Percentiles rank a stretch among this genome's conserved stretches.
phyloP scores from a whole-genome alignment of 2,797 vertebrate genomes.

The Heliangelus exortis region DNA sequence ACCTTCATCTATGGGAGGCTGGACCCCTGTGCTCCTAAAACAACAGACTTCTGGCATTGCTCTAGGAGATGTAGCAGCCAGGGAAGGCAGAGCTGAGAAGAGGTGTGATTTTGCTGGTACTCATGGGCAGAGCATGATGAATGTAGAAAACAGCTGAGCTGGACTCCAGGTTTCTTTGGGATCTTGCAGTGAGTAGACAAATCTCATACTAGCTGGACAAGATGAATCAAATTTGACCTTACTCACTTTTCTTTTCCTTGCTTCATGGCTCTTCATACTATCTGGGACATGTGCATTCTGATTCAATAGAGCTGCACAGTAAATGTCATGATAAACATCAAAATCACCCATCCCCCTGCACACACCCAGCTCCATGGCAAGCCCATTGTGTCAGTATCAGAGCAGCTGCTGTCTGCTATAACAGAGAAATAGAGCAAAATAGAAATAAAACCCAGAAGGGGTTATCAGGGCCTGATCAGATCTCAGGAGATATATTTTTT shows the following conservation, averaged over 20 bases:
- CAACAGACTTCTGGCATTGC: background rate
- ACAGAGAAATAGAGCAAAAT: constrained; percentile 24
- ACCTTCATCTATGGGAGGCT: background rate
- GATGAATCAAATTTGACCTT: background rate
- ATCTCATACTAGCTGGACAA: background rate
- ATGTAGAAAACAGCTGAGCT: background rate
- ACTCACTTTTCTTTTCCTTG: background rate
- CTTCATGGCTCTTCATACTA: background rate
- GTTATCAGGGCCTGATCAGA: constrained; percentile 62
- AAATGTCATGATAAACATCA: constrained; percentile 74
- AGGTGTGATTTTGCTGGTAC: background rate
- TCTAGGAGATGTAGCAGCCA: background rate
- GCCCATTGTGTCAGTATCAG: constrained; percentile 20
- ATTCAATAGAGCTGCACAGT: constrained; percentile 48
- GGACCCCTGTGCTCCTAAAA: background rate
- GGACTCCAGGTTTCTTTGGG: background rate
- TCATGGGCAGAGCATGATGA: background rate
- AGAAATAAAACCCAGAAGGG: constrained; percentile 37
- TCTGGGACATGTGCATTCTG: background rate
- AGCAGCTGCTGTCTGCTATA: background rate
- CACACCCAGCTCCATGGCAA: background rate
- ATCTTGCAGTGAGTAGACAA: background rate
- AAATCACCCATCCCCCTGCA: background rate
- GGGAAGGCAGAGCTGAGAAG: background rate
- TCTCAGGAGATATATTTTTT: constrained; percentile 7